Percentiles rank a stretch among this genome's conserved stretches.
These are phyloP conservation scores for Palythoa grandis DNA, from an alignment of 92 coral and sea anemone genomes.

Conservation along the genomic window DNA sequence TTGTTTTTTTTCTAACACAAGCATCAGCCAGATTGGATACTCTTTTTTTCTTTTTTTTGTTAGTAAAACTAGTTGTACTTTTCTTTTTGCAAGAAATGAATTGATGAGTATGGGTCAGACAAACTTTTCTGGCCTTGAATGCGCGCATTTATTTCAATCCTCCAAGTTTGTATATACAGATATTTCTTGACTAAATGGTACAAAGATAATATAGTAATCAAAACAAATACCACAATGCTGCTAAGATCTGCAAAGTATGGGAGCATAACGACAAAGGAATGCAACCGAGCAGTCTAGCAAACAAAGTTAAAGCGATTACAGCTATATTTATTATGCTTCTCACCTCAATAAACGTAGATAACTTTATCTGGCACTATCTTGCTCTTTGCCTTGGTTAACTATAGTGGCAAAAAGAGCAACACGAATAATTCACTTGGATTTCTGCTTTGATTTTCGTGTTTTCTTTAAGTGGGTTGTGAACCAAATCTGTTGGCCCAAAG, in stretches of 20 bases:
- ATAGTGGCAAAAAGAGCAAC: conserved; percentile 24
- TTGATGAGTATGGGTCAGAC: conserved; percentile 14
- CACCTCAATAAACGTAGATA: too few species aligned
- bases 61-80: conserved; percentile 20
- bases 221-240: too few species aligned
- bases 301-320: too few species aligned
- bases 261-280: too few species aligned
- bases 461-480: conserved; percentile 15
- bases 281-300: too few species aligned
- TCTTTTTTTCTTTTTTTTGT: conserved; percentile 23
- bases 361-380: too few species aligned
- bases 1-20: conserved; percentile 28
- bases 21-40: conserved; percentile 27
- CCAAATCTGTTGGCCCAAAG: conserved; percentile 47
- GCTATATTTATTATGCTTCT: too few species aligned
- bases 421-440: conserved; percentile 42
- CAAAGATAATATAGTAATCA: too few species aligned
- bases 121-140: background rate
- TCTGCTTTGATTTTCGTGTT: conserved; percentile 26
- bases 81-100: conserved; percentile 33
- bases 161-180: too few species aligned
- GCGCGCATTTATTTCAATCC: too few species aligned
- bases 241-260: too few species aligned
- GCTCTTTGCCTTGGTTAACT: conserved; percentile 14
- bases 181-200: too few species aligned